Conservation (phyloP, 2,888 invertebrate species). For the Acanthococcus lagerstroemiae region DNA sequence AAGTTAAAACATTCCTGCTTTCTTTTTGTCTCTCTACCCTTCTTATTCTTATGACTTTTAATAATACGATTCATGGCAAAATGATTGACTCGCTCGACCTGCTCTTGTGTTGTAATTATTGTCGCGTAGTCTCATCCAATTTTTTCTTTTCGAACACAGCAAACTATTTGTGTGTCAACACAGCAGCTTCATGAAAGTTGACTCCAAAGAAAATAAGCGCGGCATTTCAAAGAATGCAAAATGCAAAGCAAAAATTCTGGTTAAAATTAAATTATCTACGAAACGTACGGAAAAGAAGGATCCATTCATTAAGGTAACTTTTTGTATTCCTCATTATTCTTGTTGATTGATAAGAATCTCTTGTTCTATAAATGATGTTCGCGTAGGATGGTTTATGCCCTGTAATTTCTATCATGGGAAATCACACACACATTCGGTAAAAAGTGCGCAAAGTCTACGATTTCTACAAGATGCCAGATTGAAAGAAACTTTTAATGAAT, state of each 20-base stretch:
- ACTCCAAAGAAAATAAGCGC: neutral
- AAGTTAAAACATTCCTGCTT: no score
- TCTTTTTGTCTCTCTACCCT: no score
- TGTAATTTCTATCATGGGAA: neutral
- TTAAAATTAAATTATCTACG: slow-evolving; percentile 6
- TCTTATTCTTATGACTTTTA: no score
- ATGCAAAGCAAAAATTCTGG: slow-evolving; percentile 1
- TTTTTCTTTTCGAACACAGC: neutral
- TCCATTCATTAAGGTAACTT: neutral
- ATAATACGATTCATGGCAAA: no score
- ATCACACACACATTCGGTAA: neutral
- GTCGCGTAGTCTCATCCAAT: no score
- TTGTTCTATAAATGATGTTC: no score
- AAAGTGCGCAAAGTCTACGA: neutral
- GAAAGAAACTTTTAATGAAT: neutral
- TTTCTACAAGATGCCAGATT: neutral
- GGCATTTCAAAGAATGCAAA: slow-evolving; percentile 1
- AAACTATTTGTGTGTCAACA: slow-evolving; percentile 1
- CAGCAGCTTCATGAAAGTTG: neutral
- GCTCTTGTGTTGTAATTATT: no score
- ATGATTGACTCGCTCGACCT: no score
- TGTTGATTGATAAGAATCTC: neutral
- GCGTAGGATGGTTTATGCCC: neutral
- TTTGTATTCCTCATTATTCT: neutral
- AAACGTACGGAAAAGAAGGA: neutral